A percentile compares a stretch with the other conserved stretches of the same genome.
phyloP scores from a whole-genome alignment of 1,140 invertebrate species.

The Drosophila athabasca region DNA sequence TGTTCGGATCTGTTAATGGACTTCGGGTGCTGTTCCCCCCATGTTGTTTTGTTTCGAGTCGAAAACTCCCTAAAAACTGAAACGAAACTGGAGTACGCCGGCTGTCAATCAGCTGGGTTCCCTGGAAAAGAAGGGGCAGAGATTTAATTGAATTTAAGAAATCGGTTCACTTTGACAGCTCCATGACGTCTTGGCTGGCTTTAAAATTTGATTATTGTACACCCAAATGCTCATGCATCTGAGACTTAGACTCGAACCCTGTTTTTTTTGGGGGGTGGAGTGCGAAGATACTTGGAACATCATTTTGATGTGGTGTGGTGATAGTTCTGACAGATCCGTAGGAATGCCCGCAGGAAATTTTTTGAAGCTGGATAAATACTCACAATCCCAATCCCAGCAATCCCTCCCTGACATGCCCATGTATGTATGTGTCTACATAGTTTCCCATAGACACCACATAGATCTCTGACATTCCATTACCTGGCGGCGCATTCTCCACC shows the following conservation, averaged over 20 bases:
- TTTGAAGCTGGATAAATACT: too few relatives aligned
- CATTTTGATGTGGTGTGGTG: neutral
- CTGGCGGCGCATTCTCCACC: constrained; percentile 9
- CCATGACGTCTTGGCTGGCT: constrained; percentile 52
- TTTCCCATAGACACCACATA: neutral
- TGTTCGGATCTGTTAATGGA: constrained; percentile 53
- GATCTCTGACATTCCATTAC: constrained; percentile 26
- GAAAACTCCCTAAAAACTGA: constrained; percentile 14
- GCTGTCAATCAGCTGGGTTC: constrained; percentile 66
- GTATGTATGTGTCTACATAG: too few relatives aligned
- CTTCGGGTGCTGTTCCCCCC: constrained; percentile 18
- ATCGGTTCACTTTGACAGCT: constrained; percentile 63
- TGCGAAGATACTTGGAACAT: constrained; percentile 22
- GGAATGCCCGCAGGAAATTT: constrained; percentile 15
- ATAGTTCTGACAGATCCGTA: too few relatives aligned
- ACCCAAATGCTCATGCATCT: neutral
- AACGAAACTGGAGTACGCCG: constrained; percentile 33
- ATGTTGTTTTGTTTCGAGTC: neutral
- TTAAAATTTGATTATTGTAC: constrained; percentile 18
- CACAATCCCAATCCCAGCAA: too few relatives aligned
- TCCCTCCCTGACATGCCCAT: too few relatives aligned
- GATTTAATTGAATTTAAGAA: constrained; percentile 75
- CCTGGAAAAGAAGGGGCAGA: constrained; percentile 33
- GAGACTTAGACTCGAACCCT: neutral
- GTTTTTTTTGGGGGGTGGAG: constrained; percentile 4